These are phyloP conservation scores for Lycaena phlaeas DNA, from an alignment of 2,888 invertebrate genomes.

Conservation along the genomic window DNA sequence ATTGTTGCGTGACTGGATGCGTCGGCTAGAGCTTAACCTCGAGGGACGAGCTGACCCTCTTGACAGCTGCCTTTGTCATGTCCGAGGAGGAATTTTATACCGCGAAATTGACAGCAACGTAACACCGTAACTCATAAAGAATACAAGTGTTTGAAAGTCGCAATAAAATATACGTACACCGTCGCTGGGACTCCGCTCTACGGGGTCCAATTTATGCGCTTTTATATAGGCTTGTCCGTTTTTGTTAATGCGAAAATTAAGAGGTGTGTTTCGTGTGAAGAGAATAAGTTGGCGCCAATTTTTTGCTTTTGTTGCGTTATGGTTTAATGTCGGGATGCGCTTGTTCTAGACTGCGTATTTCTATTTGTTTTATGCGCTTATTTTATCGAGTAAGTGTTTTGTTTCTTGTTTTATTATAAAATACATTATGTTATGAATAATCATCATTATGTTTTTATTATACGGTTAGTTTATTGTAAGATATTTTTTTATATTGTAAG, in stretches of 20 bases:
- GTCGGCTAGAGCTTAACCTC: slow-evolving; percentile 59
- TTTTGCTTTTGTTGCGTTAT: background rate
- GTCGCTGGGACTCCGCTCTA: slow-evolving; percentile 45
- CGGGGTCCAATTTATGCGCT: slow-evolving; percentile 59
- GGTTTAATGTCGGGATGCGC: slow-evolving; percentile 1
- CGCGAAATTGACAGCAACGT: slow-evolving; percentile 61
- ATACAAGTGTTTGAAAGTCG: slow-evolving; percentile 45
- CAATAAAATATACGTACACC: slow-evolving; percentile 50
- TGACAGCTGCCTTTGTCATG: slow-evolving; percentile 68
- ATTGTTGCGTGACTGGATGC: slow-evolving; percentile 59
- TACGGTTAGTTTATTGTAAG: too few species aligned
- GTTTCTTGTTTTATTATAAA: too few species aligned
- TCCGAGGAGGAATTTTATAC: slow-evolving; percentile 59
- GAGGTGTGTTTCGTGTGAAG: slow-evolving; percentile 16
- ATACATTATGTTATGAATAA: too few species aligned
- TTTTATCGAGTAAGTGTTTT: too few species aligned
- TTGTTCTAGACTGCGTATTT: too few species aligned
- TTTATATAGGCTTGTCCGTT: slow-evolving; percentile 59
- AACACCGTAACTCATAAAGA: slow-evolving; percentile 50
- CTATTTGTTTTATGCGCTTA: too few species aligned
- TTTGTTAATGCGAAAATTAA: slow-evolving; percentile 64
- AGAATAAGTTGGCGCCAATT: slow-evolving; percentile 17
- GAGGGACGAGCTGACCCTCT: slow-evolving; percentile 60
- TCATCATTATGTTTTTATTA: too few species aligned
- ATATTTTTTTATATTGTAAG: too few species aligned